Evolutionary conservation across 1,140 invertebrate genomes (phyloP).

Genomic region (Ooceraea biroi): DNA sequence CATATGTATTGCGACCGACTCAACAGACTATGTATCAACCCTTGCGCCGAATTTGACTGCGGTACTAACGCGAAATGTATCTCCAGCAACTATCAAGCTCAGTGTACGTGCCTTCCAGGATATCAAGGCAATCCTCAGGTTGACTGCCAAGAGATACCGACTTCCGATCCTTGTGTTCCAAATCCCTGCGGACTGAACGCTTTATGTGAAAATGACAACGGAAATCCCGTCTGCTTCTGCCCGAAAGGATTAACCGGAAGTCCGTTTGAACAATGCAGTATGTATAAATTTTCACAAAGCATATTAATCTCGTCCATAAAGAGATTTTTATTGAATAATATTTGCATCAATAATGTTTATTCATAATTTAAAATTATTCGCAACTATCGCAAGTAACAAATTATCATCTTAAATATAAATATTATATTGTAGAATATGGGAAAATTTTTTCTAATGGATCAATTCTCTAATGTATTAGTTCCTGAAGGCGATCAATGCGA

Average conservation of each 20-base stretch:
- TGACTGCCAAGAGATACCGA: conserved; percentile 88
- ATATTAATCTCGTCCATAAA: neutral
- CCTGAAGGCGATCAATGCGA: conserved; percentile 94
- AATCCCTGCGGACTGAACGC: conserved; percentile 95
- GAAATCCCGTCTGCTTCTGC: conserved; percentile 95
- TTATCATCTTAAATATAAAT: neutral
- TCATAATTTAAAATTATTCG: too few species aligned
- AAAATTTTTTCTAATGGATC: conserved; percentile 4
- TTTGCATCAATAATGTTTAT: too few species aligned
- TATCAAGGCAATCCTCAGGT: conserved; percentile 93
- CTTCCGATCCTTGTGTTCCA: conserved; percentile 91
- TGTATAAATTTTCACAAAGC: conserved; percentile 84
- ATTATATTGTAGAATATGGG: neutral
- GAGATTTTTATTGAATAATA: too few species aligned
- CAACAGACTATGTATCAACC: conserved; percentile 93
- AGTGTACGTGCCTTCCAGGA: conserved; percentile 92
- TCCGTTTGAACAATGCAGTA: conserved; percentile 96
- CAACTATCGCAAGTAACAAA: too few species aligned
- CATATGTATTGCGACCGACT: conserved; percentile 93
- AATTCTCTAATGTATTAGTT: conserved; percentile 86
- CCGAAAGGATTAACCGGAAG: conserved; percentile 96
- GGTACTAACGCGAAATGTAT: conserved; percentile 94
- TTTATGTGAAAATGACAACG: conserved; percentile 94
- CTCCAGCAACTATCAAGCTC: conserved; percentile 91
- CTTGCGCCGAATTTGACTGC: conserved; percentile 93